Base-by-base conservation (phyloP, 2,797 vertebrate species). In the Eptatretus atami region DNA sequence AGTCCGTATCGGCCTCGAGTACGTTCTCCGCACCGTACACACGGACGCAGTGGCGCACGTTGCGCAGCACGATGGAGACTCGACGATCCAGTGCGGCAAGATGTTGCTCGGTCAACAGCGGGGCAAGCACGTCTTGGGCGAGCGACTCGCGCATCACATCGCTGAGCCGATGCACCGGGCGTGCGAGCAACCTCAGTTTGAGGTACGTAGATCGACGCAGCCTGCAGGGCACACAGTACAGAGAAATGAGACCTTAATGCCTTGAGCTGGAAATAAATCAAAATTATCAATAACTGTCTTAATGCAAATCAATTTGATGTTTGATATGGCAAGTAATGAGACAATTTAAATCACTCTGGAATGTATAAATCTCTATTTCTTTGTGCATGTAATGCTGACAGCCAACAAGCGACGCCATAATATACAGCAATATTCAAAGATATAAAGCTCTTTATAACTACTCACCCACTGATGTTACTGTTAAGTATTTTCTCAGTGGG, bases 131-230 rank as follows among this genome's bases (percentile, higher is more conserved):
- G 69, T 95, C 92, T 9, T 67, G 71, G 10, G 72, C 70, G 57
- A 98, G 76, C 1, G 92, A 93, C 67, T 95, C 86, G 64, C 82
- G 76, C 88, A 98, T 88, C 63, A 90, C 72, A 0, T 86, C 83
- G 0, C 92, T 94, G 54, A 95, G 81, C 15, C 65, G 75, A 69
- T 82, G 90, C 15, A 78, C 76, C 0, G 76, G 70, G 19, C 69
- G 73, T 0, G 78, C 70, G 72, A 96, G 65, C 53, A 96, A 79
- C 71, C 73, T 78, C 54, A 98, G 78, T 1, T 80, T 77, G 53
- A 78, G 54, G 3, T 85, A 69, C 0, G 90, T 96, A 3, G 82
- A 81, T 67, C 67, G 77, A 69, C 90, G 94, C 64, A 98, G 80
- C 66, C 92, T 98, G 74, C 52, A 52, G 67, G 63, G 63, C 64